Percentiles rank a stretch among this genome's conserved stretches.
phyloP scores from a whole-genome alignment of 2,797 vertebrate species.

The Bryconaethiops microstoma region DNA sequence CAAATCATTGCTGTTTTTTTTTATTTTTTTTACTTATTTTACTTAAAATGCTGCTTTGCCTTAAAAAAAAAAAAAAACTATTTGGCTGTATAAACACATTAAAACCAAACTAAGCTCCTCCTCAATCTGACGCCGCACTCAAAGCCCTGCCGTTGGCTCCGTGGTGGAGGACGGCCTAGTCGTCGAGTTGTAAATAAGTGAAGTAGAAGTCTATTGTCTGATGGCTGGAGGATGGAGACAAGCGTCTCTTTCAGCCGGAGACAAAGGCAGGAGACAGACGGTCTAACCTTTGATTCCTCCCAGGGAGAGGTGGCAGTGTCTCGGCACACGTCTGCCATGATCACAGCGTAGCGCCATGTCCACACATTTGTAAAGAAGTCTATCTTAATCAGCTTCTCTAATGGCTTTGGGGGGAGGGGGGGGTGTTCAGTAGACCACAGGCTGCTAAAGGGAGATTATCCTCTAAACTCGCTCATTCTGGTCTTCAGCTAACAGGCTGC shows the following conservation, averaged over 20 bases:
- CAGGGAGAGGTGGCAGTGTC: constrained; percentile 71
- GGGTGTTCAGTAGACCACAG: neutral
- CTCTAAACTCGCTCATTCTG: neutral
- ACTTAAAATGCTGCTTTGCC: too few species aligned
- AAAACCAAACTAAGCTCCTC: constrained; percentile 28
- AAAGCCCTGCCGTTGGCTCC: constrained; percentile 71
- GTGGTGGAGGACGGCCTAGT: constrained; percentile 76
- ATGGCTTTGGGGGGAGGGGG: constrained; percentile 5
- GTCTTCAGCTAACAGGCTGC: too few species aligned
- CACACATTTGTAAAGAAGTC: constrained; percentile 67
- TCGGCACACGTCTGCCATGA: constrained; percentile 70
- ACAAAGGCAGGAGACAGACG: constrained; percentile 81
- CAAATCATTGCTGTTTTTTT: too few species aligned
- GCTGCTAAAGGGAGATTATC: neutral
- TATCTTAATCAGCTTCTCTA: constrained; percentile 66
- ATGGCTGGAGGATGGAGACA: constrained; percentile 79
- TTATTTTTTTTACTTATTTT: too few species aligned
- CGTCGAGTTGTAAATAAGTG: constrained; percentile 81
- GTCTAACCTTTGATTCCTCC: constrained; percentile 84
- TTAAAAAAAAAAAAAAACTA: too few species aligned
- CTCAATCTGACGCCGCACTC: constrained; percentile 61
- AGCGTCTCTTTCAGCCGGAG: constrained; percentile 76
- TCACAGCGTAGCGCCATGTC: constrained; percentile 69
- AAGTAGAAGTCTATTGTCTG: constrained; percentile 79
- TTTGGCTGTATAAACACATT: too few species aligned